Base-by-base conservation (phyloP, 2,888 invertebrate species). In the Watsonalla binaria region DNA sequence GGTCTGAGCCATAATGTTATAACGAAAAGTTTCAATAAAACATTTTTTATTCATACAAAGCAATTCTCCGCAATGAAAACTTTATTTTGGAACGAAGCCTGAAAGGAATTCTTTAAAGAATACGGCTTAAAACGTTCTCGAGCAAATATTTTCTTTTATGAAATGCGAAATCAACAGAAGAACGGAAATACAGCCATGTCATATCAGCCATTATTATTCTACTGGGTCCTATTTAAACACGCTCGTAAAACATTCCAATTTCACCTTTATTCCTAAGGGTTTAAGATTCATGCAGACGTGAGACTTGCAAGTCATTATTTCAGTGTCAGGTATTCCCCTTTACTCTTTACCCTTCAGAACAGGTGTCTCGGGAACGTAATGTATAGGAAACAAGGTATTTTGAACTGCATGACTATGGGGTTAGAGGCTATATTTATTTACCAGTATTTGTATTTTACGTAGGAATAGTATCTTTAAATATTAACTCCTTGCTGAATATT, bases 251-350 rank as follows among this genome's bases (percentile, higher is more conserved):
- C 37, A 39, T 37, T 35, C 37, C 15, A 49, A 37, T 15, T 49
- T 49, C 8, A 37, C 0, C 37, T 8, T 14, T 49, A 49, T 39
- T 15, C 5, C 6, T 37, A n/a, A 15, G 8, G 14, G 4, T 5
- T 15, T 49, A 49, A 49, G 49, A 8, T 37, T 15, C 49, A 39
- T 15, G 11, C 39, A 49, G 34, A 49, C 15, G 13, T 11, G 7
- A 35, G 37, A 37, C 37, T 37, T 37, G 49, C 49, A 49, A 49
- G 49, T 49, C 37, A 49, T 49, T 39, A 48, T 14, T 49, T 49
- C 37, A 15, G 13, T 49, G 37, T 49, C 37, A 49, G 49, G 39
- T 35, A 37, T 49, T 49, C 13, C 49, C 35, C 35, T 47, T n/a
- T 37, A 37, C 37, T 42, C 42, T 42, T 42, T 42, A 42, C 42